Evolutionary conservation across 2,797 vertebrate genomes (phyloP).

Genomic region (Oreortyx pictus): DNA sequence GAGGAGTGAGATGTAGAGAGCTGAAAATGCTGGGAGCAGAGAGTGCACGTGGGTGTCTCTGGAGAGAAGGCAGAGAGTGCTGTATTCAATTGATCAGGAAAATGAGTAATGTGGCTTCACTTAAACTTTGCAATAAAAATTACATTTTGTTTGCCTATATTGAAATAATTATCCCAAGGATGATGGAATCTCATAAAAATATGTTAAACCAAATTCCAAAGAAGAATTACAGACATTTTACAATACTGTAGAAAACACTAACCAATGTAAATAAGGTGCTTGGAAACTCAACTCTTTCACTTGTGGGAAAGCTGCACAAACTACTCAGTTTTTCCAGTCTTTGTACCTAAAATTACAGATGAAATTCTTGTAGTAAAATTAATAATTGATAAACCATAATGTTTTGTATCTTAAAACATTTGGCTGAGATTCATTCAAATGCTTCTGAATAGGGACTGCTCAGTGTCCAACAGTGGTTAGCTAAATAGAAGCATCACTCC

Average conservation of each 20-base stretch:
- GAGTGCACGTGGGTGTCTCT: neutral
- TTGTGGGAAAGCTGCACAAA: neutral
- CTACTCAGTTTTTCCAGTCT: neutral
- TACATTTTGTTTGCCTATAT: neutral
- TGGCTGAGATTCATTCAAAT: conserved; percentile 1
- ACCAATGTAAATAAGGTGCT: neutral
- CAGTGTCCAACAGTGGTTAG: neutral
- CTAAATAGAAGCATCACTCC: conserved; percentile 6
- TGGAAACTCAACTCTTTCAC: neutral
- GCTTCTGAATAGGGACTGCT: neutral
- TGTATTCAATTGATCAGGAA: accelerated
- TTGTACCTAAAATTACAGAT: neutral
- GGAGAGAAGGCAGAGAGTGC: neutral
- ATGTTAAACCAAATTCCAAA: neutral
- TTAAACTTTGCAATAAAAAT: neutral
- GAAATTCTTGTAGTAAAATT: neutral
- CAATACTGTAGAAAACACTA: neutral
- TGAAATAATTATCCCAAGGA: neutral
- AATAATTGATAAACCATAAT: conserved; percentile 10
- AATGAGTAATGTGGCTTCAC: neutral
- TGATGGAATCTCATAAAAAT: neutral
- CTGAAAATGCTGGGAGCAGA: neutral
- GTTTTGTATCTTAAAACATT: neutral
- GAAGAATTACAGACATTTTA: neutral
- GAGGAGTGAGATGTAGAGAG: neutral